These are phyloP conservation scores for Tethea ocularis DNA, from an alignment of 2,888 invertebrate genomes.

Conservation along the genomic window DNA sequence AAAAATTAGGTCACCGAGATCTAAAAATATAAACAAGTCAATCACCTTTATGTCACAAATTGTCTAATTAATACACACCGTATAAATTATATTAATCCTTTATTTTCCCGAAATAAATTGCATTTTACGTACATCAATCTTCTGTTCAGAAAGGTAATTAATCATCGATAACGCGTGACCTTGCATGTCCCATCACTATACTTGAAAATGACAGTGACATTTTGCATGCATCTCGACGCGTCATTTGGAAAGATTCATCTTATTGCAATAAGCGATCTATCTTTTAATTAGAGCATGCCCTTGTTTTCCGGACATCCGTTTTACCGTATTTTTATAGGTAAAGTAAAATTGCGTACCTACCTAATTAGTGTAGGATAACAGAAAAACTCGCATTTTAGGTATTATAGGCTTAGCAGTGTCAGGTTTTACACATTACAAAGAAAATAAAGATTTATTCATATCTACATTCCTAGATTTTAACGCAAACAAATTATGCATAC, in stretches of 20 bases:
- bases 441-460: no score
- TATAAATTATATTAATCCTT: background rate
- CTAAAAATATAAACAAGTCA: background rate
- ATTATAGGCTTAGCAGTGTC: no score
- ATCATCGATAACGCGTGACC: constrained; percentile 36
- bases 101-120: background rate
- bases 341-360: no score
- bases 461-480: no score
- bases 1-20: no score
- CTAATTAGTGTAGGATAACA: no score
- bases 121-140: background rate
- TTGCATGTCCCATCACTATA: constrained; percentile 34
- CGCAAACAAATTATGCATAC: no score
- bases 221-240: constrained; percentile 19
- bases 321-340: background rate
- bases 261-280: constrained; percentile 11
- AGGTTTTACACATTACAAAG: no score
- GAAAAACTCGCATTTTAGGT: no score
- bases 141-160: constrained; percentile 9
- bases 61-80: background rate
- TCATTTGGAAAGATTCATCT: constrained; percentile 14
- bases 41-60: background rate
- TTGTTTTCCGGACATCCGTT: background rate
- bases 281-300: background rate
- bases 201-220: constrained; percentile 38